A percentile compares a stretch with the other conserved stretches of the same genome.
Conservation (phyloP, 2,797 vertebrate genomes). For the Heliangelus exortis region DNA sequence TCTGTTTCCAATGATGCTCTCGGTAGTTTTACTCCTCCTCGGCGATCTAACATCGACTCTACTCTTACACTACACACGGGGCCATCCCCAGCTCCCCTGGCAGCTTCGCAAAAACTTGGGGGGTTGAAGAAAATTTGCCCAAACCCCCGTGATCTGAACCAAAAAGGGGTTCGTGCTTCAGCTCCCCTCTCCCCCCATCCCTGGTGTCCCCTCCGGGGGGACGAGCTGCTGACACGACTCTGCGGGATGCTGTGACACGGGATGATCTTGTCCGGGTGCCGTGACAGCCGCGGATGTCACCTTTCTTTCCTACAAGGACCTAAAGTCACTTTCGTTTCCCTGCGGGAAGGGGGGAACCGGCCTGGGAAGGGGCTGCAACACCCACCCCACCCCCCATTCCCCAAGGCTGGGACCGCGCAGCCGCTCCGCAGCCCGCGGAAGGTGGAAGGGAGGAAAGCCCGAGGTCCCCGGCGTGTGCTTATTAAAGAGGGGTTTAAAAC, state of each 20-base stretch:
- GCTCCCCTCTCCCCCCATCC: too few species aligned
- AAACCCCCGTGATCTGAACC: fast-evolving
- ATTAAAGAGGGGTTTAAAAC: background rate
- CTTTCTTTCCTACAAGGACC: background rate
- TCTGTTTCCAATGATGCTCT: slow-evolving; percentile 54
- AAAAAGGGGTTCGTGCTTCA: fast-evolving
- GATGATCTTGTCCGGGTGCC: background rate
- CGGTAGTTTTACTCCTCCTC: slow-evolving; percentile 40
- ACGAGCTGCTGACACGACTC: background rate
- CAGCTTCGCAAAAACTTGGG: background rate
- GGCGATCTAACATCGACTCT: background rate
- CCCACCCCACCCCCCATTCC: background rate
- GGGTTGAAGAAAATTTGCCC: background rate
- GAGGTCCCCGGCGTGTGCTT: background rate
- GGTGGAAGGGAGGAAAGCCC: background rate
- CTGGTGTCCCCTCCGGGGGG: background rate
- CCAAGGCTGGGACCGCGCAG: background rate
- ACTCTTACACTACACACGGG: background rate
- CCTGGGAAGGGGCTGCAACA: background rate
- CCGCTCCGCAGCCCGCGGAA: background rate
- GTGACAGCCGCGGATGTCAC: background rate
- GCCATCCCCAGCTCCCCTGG: background rate
- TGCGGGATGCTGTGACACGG: background rate
- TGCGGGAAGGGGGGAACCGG: background rate
- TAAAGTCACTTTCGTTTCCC: background rate